A percentile compares a stretch with the other conserved stretches of the same genome.
Evolutionary conservation across 2,888 invertebrate species (phyloP).

Genomic region (Oligia latruncula): DNA sequence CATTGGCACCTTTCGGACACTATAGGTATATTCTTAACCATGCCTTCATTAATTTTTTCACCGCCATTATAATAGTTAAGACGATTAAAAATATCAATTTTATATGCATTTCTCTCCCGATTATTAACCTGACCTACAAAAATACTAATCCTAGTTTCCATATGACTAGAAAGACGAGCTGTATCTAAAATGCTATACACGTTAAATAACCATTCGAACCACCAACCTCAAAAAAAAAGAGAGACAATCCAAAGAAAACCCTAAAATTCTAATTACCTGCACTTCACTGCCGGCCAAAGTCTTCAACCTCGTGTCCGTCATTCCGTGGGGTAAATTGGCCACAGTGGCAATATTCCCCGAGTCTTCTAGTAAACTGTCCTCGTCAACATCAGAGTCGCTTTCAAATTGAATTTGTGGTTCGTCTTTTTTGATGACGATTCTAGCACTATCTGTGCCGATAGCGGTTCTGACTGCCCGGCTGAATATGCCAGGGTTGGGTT

Average conservation of each 20-base stretch:
- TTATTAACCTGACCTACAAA: neutral
- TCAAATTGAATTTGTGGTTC: constrained; percentile 79
- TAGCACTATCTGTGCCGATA: constrained; percentile 69
- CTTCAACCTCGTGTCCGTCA: constrained; percentile 84
- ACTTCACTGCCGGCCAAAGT: constrained; percentile 84
- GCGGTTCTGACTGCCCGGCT: constrained; percentile 83
- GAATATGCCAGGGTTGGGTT: constrained; percentile 83
- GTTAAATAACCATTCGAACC: constrained; percentile 41
- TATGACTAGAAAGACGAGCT: neutral
- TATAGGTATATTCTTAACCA: neutral
- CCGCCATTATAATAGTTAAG: neutral
- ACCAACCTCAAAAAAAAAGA: constrained; percentile 35
- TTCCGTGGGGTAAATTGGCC: constrained; percentile 83
- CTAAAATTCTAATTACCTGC: constrained; percentile 80
- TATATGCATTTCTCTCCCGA: neutral
- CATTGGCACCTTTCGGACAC: no score
- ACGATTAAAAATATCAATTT: neutral
- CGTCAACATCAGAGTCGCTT: constrained; percentile 76
- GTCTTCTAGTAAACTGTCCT: constrained; percentile 69
- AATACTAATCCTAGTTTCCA: neutral
- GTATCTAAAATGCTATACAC: neutral
- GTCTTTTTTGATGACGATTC: constrained; percentile 71
- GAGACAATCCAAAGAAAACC: constrained; percentile 50
- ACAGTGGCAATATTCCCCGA: constrained; percentile 75
- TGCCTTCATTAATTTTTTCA: neutral